These are phyloP conservation scores for Parazoanthus darwini DNA, from an alignment of 92 coral and sea anemone genomes.

Conservation along the genomic window DNA sequence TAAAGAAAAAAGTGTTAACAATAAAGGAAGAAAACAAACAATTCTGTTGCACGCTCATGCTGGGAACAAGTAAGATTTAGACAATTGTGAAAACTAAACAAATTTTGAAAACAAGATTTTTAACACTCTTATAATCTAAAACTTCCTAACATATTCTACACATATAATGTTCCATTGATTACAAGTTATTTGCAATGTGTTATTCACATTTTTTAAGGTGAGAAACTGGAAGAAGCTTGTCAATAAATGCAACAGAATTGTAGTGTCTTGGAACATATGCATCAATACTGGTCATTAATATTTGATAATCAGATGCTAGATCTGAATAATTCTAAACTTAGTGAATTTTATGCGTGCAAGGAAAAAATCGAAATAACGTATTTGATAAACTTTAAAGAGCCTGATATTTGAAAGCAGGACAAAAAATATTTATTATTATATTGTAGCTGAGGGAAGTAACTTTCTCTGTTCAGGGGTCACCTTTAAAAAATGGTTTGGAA, in stretches of 20 bases:
- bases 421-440: too few relatives aligned
- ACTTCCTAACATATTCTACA: background rate
- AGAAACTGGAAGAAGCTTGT: background rate
- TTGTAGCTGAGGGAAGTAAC: background rate
- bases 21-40: background rate
- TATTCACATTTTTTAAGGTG: background rate
- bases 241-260: background rate
- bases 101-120: too few relatives aligned
- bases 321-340: constrained; percentile 20
- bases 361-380: too few relatives aligned
- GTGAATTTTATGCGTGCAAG: background rate
- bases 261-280: background rate
- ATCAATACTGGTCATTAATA: constrained; percentile 1
- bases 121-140: background rate
- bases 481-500: background rate
- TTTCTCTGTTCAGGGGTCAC: background rate
- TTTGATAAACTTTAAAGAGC: too few relatives aligned
- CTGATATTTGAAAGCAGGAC: too few relatives aligned
- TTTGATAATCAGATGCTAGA: constrained; percentile 21
- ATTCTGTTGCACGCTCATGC: background rate
- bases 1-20: background rate
- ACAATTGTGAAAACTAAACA: background rate
- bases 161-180: too few relatives aligned
- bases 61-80: background rate
- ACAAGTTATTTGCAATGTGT: background rate